Percentiles rank a stretch among this genome's conserved stretches.
phyloP scores from a whole-genome alignment of 2,888 invertebrate species.

The Baccha elongata region DNA sequence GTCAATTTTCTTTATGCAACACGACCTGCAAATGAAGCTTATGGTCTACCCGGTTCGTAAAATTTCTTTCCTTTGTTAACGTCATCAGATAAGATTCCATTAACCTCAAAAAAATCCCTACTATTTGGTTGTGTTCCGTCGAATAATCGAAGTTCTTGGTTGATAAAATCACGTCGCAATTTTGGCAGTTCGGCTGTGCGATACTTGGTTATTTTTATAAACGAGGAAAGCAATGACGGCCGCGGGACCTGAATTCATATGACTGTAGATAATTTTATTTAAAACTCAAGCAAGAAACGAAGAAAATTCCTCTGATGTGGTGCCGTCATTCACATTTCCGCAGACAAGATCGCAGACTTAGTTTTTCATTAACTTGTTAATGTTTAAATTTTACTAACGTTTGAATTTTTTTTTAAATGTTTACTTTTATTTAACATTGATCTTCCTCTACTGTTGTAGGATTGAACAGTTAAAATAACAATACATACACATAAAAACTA shows the following conservation, averaged over 20 bases:
- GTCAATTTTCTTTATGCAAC: conserved; percentile 98
- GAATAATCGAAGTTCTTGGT: conserved; percentile 92
- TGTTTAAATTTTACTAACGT: conserved; percentile 4
- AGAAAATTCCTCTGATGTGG: conserved; percentile 55
- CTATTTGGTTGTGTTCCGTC: conserved; percentile 94
- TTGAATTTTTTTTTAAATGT: conserved; percentile 3
- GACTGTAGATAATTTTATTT: conserved; percentile 87
- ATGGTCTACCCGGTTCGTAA: conserved; percentile 98
- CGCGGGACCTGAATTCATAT: conserved; percentile 88
- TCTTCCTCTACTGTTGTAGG: conserved; percentile 3
- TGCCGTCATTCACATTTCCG: conserved; percentile 47
- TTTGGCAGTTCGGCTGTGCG: conserved; percentile 88
- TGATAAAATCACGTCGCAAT: conserved; percentile 94
- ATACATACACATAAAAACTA: conserved; percentile 7
- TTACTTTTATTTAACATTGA: conserved; percentile 58
- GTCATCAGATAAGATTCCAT: conserved; percentile 97
- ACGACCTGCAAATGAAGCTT: conserved; percentile 95
- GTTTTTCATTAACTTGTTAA: conserved; percentile 2
- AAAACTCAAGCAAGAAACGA: conserved; percentile 79
- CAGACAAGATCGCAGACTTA: conserved; percentile 47
- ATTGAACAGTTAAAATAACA: conserved; percentile 1
- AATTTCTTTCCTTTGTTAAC: conserved; percentile 94
- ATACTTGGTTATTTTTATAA: conserved; percentile 89
- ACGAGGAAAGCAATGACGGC: conserved; percentile 87
- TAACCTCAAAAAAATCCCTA: conserved; percentile 94